Evolutionary conservation across 2,888 invertebrate species (phyloP).

Genomic region (Danaus chrysippus): DNA sequence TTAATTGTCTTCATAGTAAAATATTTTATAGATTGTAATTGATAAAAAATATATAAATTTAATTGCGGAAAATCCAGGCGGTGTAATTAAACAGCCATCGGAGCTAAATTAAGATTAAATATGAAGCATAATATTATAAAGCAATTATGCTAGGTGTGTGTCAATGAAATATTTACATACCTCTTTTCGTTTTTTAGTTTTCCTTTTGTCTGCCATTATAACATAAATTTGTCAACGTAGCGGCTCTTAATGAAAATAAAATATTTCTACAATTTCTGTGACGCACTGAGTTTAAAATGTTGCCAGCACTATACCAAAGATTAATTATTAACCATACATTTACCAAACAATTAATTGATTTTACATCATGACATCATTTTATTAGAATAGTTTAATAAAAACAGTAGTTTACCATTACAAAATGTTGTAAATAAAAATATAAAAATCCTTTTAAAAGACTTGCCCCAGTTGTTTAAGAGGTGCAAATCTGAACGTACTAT

Average conservation of each 20-base stretch:
- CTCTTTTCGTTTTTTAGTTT: slow-evolving; percentile 74
- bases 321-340: too few species aligned
- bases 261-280: slow-evolving; percentile 28
- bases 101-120: neutral
- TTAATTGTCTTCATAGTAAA: neutral
- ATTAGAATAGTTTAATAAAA: too few species aligned
- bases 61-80: neutral
- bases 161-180: slow-evolving; percentile 38
- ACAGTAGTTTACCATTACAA: too few species aligned
- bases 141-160: slow-evolving; percentile 8
- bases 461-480: too few species aligned
- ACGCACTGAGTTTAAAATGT: slow-evolving; percentile 29
- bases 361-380: too few species aligned
- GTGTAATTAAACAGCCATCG: neutral
- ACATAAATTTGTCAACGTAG: slow-evolving; percentile 59
- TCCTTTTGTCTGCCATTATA: slow-evolving; percentile 73
- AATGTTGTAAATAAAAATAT: too few species aligned
- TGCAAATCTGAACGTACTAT: too few species aligned
- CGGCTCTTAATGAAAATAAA: slow-evolving; percentile 31
- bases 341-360: too few species aligned
- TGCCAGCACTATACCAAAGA: slow-evolving; percentile 10
- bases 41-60: neutral
- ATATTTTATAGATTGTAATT: neutral
- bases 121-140: neutral
- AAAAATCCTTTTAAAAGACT: too few species aligned